phyloP scores from a whole-genome alignment of 2,113 vertebrate species.

The Nothobranchius kuhntae region DNA sequence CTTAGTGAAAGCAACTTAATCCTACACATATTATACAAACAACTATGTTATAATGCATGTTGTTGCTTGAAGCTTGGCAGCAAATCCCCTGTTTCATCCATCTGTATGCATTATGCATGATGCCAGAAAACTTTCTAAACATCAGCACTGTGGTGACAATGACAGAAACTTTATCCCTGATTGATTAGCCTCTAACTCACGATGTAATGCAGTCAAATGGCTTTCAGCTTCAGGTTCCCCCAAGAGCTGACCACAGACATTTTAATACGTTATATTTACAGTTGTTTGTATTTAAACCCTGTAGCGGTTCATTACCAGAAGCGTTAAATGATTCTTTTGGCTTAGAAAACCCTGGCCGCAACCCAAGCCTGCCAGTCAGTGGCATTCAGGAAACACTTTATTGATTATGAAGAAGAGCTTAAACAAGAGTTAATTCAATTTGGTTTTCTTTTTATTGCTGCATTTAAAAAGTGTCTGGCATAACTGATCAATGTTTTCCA shows the following conservation, averaged over 20 bases:
- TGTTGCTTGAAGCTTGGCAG: conserved; percentile 4
- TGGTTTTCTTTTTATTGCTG: conserved; percentile 7
- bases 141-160: conserved; percentile 9
- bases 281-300: conserved; percentile 51
- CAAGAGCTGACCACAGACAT: conserved; percentile 10
- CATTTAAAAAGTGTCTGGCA: conserved; percentile 13
- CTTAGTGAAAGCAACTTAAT: conserved; percentile 1
- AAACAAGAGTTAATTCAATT: conserved; percentile 32
- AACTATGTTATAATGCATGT: not conserved
- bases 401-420: conserved; percentile 8
- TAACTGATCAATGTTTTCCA: not conserved
- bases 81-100: conserved; percentile 4
- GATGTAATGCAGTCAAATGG: conserved; percentile 20
- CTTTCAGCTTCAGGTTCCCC: conserved; percentile 22
- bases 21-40: not conserved
- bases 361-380: conserved; percentile 17
- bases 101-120: conserved; percentile 9
- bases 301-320: conserved; percentile 44
- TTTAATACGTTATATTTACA: conserved; percentile 32
- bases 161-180: conserved; percentile 9
- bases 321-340: conserved; percentile 37
- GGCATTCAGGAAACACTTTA: conserved; percentile 11
- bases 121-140: conserved; percentile 12
- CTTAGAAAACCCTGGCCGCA: conserved; percentile 28
- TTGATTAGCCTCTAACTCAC: conserved; percentile 31